Percentiles rank a stretch among this genome's conserved stretches.
phyloP scores from a whole-genome alignment of 2,888 invertebrate genomes.

The Lasioglossum vierecki region DNA sequence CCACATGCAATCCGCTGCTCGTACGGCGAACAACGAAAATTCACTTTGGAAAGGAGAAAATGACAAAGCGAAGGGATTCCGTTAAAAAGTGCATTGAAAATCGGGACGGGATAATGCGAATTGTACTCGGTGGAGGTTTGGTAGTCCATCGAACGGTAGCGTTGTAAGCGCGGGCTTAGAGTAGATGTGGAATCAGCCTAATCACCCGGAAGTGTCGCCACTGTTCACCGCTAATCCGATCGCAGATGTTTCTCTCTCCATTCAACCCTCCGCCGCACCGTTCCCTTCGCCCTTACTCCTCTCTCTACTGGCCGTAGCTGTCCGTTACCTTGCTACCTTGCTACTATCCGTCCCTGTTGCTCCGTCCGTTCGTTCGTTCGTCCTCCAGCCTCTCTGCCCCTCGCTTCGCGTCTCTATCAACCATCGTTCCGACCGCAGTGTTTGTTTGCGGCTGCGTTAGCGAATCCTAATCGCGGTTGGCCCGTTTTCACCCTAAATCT shows the following conservation, averaged over 20 bases:
- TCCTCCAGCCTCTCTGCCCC: neutral
- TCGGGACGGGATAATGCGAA: constrained; percentile 36
- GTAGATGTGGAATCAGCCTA: constrained; percentile 72
- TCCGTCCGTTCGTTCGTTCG: neutral
- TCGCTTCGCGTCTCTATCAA: constrained; percentile 19
- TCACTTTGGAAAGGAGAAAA: neutral
- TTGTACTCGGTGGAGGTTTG: constrained; percentile 44
- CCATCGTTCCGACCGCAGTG: constrained; percentile 59
- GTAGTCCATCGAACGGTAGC: constrained; percentile 62
- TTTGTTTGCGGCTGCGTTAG: constrained; percentile 73
- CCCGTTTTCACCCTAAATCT: constrained; percentile 69
- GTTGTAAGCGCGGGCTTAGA: constrained; percentile 72
- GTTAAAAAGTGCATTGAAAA: constrained; percentile 3
- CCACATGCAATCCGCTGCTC: neutral
- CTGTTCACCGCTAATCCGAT: constrained; percentile 75
- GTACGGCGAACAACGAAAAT: neutral
- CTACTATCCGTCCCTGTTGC: constrained; percentile 11
- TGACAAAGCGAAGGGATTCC: constrained; percentile 33
- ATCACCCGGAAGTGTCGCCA: constrained; percentile 76
- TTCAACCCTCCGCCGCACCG: constrained; percentile 34
- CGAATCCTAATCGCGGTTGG: constrained; percentile 72
- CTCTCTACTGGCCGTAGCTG: constrained; percentile 21
- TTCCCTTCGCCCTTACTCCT: constrained; percentile 33
- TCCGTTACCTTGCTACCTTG: constrained; percentile 16
- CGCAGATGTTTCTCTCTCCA: constrained; percentile 74